Percentiles rank a stretch among this genome's conserved stretches.
Conservation (phyloP, 2,113 vertebrate species). For the Corythoichthys intestinalis region DNA sequence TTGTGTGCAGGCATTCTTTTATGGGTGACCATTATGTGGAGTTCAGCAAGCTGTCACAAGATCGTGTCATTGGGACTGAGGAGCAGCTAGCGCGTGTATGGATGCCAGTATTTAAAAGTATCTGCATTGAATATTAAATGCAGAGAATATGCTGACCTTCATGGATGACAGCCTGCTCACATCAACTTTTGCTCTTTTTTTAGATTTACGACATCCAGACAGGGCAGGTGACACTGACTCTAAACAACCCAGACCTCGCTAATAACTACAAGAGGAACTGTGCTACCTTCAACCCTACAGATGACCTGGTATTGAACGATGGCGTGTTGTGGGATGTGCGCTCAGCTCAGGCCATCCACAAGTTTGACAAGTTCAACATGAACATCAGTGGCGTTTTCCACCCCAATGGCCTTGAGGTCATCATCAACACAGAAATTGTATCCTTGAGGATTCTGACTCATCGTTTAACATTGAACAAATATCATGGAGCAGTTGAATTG, state of each 20-base stretch:
- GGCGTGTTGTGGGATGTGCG: slow-evolving; percentile 98
- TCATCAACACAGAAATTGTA: slow-evolving; percentile 99
- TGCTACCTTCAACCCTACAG: slow-evolving; percentile 97
- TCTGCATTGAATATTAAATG: neutral
- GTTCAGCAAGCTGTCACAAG: slow-evolving; percentile 98
- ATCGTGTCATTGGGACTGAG: slow-evolving; percentile 96
- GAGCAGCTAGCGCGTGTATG: slow-evolving; percentile 94
- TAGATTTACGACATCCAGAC: slow-evolving; percentile 99
- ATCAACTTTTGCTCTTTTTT: slow-evolving; percentile 49
- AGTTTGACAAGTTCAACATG: slow-evolving; percentile 99
- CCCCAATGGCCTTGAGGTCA: slow-evolving; percentile 93
- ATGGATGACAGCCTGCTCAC: slow-evolving; percentile 26
- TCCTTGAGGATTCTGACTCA: slow-evolving; percentile 66
- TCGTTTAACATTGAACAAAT: neutral
- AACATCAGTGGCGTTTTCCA: slow-evolving; percentile 99
- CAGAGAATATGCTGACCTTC: neutral
- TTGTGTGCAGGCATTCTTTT: slow-evolving; percentile 88
- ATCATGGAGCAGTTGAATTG: slow-evolving; percentile 12
- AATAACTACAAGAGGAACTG: slow-evolving; percentile 99
- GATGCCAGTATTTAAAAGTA: slow-evolving; percentile 53
- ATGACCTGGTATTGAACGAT: slow-evolving; percentile 97
- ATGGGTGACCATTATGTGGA: slow-evolving; percentile 97
- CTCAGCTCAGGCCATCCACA: slow-evolving; percentile 95
- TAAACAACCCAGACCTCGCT: slow-evolving; percentile 97
- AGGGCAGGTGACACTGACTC: slow-evolving; percentile 92